These are phyloP conservation scores for Mylabris sibirica DNA, from an alignment of 2,888 invertebrate genomes.

Conservation along the genomic window DNA sequence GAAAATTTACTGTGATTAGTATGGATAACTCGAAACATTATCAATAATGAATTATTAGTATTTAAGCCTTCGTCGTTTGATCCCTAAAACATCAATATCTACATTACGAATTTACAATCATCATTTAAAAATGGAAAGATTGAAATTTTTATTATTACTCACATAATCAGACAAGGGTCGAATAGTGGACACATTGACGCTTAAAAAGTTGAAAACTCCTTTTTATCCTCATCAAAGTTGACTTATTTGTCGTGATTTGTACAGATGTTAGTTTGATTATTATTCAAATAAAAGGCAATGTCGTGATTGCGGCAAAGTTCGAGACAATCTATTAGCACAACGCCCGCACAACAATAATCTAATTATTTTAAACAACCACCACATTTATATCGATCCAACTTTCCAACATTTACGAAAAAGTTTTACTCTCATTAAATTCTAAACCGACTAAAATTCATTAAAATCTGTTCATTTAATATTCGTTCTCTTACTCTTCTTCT, in stretches of 20 bases:
- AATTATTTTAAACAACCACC: not conserved
- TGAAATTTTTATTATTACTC: too few relatives aligned
- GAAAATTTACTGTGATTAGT: not conserved
- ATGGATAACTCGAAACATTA: not conserved
- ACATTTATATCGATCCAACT: not conserved
- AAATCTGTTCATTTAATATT: not conserved
- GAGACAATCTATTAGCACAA: too few relatives aligned
- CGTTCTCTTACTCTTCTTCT: not conserved
- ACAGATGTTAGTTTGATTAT: not conserved
- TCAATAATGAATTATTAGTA: not conserved
- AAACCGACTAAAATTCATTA: slow-evolving; percentile 3
- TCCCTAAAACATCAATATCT: not conserved
- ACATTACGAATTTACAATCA: not conserved
- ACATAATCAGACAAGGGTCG: too few relatives aligned
- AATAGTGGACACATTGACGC: too few relatives aligned
- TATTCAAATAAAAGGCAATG: too few relatives aligned
- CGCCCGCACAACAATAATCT: not conserved
- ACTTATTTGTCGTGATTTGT: too few relatives aligned
- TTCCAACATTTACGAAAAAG: not conserved
- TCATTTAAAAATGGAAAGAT: not conserved
- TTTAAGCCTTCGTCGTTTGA: not conserved
- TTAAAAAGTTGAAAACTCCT: too few relatives aligned
- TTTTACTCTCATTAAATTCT: slow-evolving; percentile 5
- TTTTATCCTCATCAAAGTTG: too few relatives aligned
- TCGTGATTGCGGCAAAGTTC: too few relatives aligned